Base-by-base conservation (phyloP, 1,140 invertebrate genomes). In the Drosophila melanogaster region DNA sequence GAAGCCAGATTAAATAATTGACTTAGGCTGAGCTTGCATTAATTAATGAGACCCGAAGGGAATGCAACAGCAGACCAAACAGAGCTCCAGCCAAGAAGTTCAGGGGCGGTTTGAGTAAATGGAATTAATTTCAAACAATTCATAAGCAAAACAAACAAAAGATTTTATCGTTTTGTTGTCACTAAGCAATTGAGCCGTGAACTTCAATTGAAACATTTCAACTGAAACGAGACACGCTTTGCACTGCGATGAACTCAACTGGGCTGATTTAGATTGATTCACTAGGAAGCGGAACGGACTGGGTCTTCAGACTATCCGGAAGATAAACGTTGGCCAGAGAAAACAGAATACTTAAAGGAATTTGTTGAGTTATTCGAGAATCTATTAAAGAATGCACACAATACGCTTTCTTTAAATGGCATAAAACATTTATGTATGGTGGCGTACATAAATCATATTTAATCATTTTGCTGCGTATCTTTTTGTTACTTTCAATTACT, bases 101-200 rank as follows among this genome's bases (percentile, higher is more conserved):
- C 19, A 12, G 59, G 24, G 2, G 12, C n/a, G 61, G 43, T 8
- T 11, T 15, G 33, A 22, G 43, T 49, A 57, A 76, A 58, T 77
- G 46, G 79, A 85, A 77, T 86, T 77, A 75, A 47, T 70, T 70
- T 47, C 26, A 67, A 69, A 43, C 54, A 69, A 64, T 80, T 84
- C 22, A 47, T 67, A 58, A 72, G 64, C 57, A 78, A 78, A 61
- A 66, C 69, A 86, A 85, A 86, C 77, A 75, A 40, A 19, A 71
- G 55, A 83, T 81, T 74, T 55, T 55, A 50, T 74, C 55, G 40
- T 22, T 58, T 56, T 37, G 66, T 69, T 57, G 74, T 57, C 79
- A 62, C 41, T 55, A 75, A 60, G 43, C 67, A 61, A 87, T 89
- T 87, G 83, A 87, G 74, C 83, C 83, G 78, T 87, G 83, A 87